phyloP scores from a whole-genome alignment of 2,888 invertebrate genomes.

The Poecilus cupreus region DNA sequence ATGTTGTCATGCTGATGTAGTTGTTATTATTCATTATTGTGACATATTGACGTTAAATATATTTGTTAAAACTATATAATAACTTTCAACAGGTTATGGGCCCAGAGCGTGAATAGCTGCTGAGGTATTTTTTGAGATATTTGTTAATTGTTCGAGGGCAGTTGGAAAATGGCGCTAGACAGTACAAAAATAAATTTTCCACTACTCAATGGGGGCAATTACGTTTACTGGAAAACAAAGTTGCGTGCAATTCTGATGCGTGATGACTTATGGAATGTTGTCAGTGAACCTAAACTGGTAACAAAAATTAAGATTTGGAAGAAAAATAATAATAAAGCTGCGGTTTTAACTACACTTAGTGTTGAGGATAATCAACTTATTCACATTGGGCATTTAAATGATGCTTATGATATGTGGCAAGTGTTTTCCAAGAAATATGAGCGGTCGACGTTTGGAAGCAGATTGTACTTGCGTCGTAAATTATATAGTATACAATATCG shows the following conservation, averaged over 20 bases:
- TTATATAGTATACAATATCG: background rate
- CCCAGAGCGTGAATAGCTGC: too few species aligned
- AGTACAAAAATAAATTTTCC: slow-evolving; percentile 30
- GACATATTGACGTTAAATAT: too few species aligned
- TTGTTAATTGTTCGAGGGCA: too few species aligned
- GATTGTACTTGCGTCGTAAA: background rate
- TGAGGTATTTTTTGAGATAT: too few species aligned
- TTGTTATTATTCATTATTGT: too few species aligned
- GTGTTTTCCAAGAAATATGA: slow-evolving; percentile 42
- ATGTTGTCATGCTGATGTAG: too few species aligned
- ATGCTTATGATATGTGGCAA: slow-evolving; percentile 39
- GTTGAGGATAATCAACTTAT: slow-evolving; percentile 52
- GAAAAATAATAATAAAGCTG: slow-evolving; percentile 45
- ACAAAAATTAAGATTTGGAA: slow-evolving; percentile 16
- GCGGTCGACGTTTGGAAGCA: slow-evolving; percentile 10
- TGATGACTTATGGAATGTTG: too few species aligned
- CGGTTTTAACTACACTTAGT: slow-evolving; percentile 46
- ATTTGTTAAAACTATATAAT: too few species aligned
- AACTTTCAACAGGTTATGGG: too few species aligned
- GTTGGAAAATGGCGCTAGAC: slow-evolving; percentile 41
- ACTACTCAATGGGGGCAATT: slow-evolving; percentile 47
- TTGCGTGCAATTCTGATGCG: slow-evolving; percentile 47
- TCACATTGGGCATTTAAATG: too few species aligned
- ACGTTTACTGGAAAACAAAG: slow-evolving; percentile 51
- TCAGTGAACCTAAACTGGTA: slow-evolving; percentile 8